Evolutionary conservation across 1,140 invertebrate genomes (phyloP).

Genomic region (Coenobita brevimanus): DNA sequence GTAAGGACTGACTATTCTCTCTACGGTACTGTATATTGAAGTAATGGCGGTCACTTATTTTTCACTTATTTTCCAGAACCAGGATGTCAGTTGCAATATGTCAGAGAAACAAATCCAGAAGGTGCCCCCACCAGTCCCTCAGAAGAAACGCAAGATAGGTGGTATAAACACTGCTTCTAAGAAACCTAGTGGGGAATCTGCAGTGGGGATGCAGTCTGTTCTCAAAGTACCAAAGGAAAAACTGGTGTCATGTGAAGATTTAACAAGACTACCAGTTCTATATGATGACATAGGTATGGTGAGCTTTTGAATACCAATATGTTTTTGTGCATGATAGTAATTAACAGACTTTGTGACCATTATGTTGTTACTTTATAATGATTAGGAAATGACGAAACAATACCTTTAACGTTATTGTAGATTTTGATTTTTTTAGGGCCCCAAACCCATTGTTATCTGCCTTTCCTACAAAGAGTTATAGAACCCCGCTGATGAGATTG

Average conservation of each 20-base stretch:
- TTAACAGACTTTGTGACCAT: background rate
- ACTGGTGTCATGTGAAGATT: constrained; percentile 24
- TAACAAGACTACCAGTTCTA: constrained; percentile 39
- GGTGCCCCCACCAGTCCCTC: constrained; percentile 37
- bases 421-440: too few relatives aligned
- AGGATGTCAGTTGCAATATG: too few relatives aligned
- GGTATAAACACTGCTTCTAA: background rate
- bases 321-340: background rate
- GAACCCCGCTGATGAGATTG: too few relatives aligned
- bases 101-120: background rate
- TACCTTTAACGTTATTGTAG: too few relatives aligned
- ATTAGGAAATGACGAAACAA: background rate
- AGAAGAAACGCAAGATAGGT: constrained; percentile 22
- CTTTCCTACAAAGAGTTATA: too few relatives aligned
- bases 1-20: too few relatives aligned
- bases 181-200: background rate
- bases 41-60: background rate
- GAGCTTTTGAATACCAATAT: background rate
- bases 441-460: too few relatives aligned
- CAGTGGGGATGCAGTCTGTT: background rate
- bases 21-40: background rate
- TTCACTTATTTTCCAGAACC: background rate
- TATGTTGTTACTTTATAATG: background rate
- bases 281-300: constrained; percentile 42
- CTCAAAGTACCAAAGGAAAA: constrained; percentile 6